phyloP scores from a whole-genome alignment of 2,888 invertebrate species.

The Oxytorus armatus region DNA sequence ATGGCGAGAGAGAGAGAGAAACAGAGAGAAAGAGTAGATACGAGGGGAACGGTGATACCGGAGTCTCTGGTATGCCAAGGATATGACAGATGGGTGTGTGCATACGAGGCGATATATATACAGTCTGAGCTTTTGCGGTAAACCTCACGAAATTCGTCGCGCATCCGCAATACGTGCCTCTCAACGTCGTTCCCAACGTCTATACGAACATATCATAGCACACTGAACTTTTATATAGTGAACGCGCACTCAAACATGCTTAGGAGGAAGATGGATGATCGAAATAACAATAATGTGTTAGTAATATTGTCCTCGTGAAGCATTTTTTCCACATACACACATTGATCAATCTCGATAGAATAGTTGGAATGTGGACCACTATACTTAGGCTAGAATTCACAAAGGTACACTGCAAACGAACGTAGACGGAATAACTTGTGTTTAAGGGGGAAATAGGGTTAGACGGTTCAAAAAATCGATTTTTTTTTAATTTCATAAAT shows the following conservation, averaged over 20 bases:
- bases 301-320: slow-evolving; percentile 63
- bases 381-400: not conserved
- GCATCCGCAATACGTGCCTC: slow-evolving; percentile 54
- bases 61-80: slow-evolving; percentile 37
- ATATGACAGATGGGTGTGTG: slow-evolving; percentile 61
- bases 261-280: slow-evolving; percentile 8
- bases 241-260: not conserved
- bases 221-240: not conserved
- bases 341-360: slow-evolving; percentile 2
- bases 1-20: slow-evolving; percentile 16
- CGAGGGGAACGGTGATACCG: slow-evolving; percentile 31
- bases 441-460: too few species aligned
- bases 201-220: not conserved
- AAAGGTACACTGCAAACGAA: not conserved
- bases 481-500: too few species aligned
- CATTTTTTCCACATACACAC: not conserved
- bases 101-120: slow-evolving; percentile 28
- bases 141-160: slow-evolving; percentile 60
- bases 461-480: too few species aligned
- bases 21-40: slow-evolving; percentile 3
- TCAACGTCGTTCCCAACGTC: slow-evolving; percentile 29
- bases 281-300: slow-evolving; percentile 64
- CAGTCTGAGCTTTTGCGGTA: slow-evolving; percentile 54
- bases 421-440: too few species aligned
- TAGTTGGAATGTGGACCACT: slow-evolving; percentile 37